Evolutionary conservation across 2,797 vertebrate genomes (phyloP).

Genomic region (Paguma larvata): DNA sequence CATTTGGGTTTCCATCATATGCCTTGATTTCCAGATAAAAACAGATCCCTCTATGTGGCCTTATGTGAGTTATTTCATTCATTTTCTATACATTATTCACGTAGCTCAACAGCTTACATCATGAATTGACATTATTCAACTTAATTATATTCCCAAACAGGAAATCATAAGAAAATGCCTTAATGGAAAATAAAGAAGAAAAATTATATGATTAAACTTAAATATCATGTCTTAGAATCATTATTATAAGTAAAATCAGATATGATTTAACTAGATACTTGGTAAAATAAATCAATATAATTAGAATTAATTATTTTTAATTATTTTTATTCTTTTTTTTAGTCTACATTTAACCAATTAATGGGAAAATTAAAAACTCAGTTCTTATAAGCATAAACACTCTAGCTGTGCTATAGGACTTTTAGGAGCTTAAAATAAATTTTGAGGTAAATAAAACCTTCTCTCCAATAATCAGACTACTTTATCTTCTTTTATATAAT

Average conservation of each 20-base stretch:
- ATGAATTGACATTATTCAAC: slow-evolving; percentile 17
- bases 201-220: not conserved
- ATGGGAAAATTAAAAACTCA: not conserved
- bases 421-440: not conserved
- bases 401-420: not conserved
- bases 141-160: not conserved
- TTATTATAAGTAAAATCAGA: not conserved
- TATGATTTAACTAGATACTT: not conserved
- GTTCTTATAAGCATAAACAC: not conserved
- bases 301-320: not conserved
- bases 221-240: not conserved
- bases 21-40: not conserved
- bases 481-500: not conserved
- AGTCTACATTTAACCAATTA: not conserved
- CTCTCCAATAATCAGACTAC: not conserved
- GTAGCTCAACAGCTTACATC: not conserved
- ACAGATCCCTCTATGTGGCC: not conserved
- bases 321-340: not conserved
- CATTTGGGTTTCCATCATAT: not conserved
- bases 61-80: not conserved
- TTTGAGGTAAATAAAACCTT: not conserved
- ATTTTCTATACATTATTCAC: not conserved
- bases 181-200: not conserved
- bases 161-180: not conserved
- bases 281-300: not conserved